Evolutionary conservation across 37 sponge, comb jelly and placozoan genomes (phyloP).

Genomic region (Theonella swinhoei): DNA sequence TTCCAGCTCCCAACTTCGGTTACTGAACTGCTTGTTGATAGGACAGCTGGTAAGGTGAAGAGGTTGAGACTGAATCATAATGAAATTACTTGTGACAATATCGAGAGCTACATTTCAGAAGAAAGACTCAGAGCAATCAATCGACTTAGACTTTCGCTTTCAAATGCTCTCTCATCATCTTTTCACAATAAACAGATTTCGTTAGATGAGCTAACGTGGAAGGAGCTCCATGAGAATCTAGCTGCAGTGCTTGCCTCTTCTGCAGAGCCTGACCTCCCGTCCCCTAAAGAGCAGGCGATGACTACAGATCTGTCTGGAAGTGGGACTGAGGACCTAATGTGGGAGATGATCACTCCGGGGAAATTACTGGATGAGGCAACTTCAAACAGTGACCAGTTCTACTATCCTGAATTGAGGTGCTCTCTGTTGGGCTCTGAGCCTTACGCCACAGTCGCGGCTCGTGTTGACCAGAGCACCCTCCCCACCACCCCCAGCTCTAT

Average conservation of each 20-base stretch:
- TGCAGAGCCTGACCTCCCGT: not conserved
- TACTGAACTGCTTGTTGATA: not conserved
- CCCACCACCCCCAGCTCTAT: not conserved
- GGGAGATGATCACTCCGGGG: not conserved
- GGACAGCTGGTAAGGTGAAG: not conserved
- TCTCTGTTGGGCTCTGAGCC: not conserved
- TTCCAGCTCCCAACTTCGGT: slow-evolving; percentile 16
- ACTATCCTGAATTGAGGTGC: not conserved
- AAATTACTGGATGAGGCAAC: not conserved
- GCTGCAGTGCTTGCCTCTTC: not conserved
- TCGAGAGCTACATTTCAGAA: not conserved
- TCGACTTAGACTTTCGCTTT: slow-evolving; percentile 9
- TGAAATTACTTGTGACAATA: not conserved
- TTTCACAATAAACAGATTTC: not conserved
- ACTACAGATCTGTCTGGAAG: not conserved
- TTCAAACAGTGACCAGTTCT: not conserved
- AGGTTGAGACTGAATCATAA: not conserved
- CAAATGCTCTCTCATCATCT: not conserved
- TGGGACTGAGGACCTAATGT: not conserved
- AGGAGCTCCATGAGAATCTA: not conserved
- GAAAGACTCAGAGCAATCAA: slow-evolving; percentile 17
- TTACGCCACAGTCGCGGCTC: not conserved
- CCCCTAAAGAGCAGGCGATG: not conserved
- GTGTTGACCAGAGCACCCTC: not conserved
- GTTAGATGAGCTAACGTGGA: not conserved